Evolutionary conservation across 23 tunicate genomes (phyloP), one percentile per base, ranked within the genome.

Genomic region (Corella eumyota): DNA sequence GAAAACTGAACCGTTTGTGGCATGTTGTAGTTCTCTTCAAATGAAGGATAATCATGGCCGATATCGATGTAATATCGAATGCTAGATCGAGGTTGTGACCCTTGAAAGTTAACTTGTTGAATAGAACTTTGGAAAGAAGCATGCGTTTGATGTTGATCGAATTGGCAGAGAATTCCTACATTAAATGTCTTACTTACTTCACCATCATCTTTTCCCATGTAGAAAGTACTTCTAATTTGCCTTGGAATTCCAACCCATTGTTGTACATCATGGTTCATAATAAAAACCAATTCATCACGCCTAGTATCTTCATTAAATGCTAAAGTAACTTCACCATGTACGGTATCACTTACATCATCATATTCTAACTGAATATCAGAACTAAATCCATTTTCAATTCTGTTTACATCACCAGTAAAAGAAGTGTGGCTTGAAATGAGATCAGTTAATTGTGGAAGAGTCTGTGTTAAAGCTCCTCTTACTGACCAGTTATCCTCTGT

Each of bases 361-460:
- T 60, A 60, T 30, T 60, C 33, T 19, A 60, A 34, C 19, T 60
- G 26, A 4, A 60, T 21, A 32, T 34, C 45, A 15, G 33, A 26
- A 2, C 65, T 23, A 33, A 32, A 60, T 1, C 65, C 65, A 33
- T 60, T 60, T 1, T 23, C 45, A 13, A 60, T 60, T 15, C 15
- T n/a, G 24, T 27, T 22, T 3, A 60, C 45, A 26, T 60, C 65
- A 26, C 65, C 65, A 4, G 65, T 33, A 30, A 60, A 32, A 2
- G 65, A 30, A 60, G 34, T 32, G n/a, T n/a, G n/a, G 25, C 11
- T 34, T 2, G 45, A 22, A 4, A 45, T 44, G 17, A 60, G 22
- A 17, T 34, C 45, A 11, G 65, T 44, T 13, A 60, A 17, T 20
- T 13, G 25, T 6, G 33, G 4, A 4, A 60, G 4, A 2, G 65